Evolutionary conservation across 2,888 invertebrate genomes (phyloP), one percentile per base, ranked within the genome.

Genomic region (Oscheius sp.): DNA sequence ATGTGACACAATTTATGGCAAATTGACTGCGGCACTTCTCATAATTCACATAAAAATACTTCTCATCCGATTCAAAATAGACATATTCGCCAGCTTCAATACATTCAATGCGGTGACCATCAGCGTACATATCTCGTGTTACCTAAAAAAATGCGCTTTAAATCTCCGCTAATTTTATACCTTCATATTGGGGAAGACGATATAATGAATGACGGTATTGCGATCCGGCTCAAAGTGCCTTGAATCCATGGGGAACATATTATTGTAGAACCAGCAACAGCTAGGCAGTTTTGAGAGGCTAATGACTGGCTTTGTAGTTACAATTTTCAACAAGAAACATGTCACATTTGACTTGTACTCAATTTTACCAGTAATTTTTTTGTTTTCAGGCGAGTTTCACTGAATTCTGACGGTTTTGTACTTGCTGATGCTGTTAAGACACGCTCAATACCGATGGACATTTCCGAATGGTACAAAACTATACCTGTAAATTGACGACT

Each of bases 371-470:
- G 21, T 49, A 18, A 49, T 49, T 49, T 49, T n/a, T 13, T 55
- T 21, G 13, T 68, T 66, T 73, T 56, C 23, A 73, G 73, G 52
- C 68, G 73, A 16, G 73, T 73, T 3, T 68, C 73, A 13, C 56
- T 73, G n/a, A 53, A 72, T 18, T 49, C 52, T 23, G 68, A 69
- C 43, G 43, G 41, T 43, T 46, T 41, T 41, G 21, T 59, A n/a
- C 43, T 73, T 1, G 27, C 61, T 12, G 49, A 73, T 12, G 69
- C 59, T 21, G 25, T 73, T 16, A 69, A 68, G 16, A 16, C 45
- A 0, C 69, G 59, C 18, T 46, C 58, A 21, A 68, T 73, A 13
- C 73, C 73, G 1, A 18, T 52, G 9, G 45, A 7, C 21, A 73
- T 73, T 13, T 7, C 18, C 1, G 59, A 73, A 41, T 73, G 73